Evolutionary conservation across 2,888 invertebrate genomes (phyloP), one percentile per base, ranked within the genome.

Genomic region (Cylloceria caligata): DNA sequence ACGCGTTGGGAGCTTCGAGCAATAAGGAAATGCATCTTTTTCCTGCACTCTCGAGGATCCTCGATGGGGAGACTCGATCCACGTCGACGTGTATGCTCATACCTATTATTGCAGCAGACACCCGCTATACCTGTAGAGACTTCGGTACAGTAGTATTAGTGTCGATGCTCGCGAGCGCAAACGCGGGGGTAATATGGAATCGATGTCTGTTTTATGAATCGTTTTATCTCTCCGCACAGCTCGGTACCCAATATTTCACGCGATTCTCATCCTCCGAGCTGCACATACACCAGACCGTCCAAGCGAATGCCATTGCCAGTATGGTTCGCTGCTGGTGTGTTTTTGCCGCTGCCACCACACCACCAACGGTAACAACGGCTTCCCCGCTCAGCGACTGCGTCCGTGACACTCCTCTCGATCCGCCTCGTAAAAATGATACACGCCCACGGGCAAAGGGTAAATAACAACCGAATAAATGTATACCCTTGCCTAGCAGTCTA

Each of bases 141-240:
- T 60, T 47, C 60, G 36, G 11, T 21, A 47, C 11, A 1, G 19
- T 62, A 27, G 72, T 64, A 75, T 47, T 65, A 64, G 49, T 19
- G 52, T 9, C 24, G 47, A 34, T 27, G 42, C 57, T 21, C 45
- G 49, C 47, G 76, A 67, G 60, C 47, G 42, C 57, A 52, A 72
- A 72, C 64, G 67, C 76, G 80, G 42, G 83, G 84, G 86, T 89
- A 89, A 89, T 88, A 90, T 84, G 85, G 84, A 89, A 87, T 87
- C 88, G 88, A 90, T 89, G 87, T 88, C 87, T 88, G 88, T 88
- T 90, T 88, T 89, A 90, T 89, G 88, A 89, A 90, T 89, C 88
- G 87, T 89, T 90, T 89, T 89, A 89, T 90, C 89, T 89, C 85
- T 80, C 85, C 81, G 87, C 82, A 83, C 86, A 85, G 85, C 85